These are phyloP conservation scores for Malurus melanocephalus DNA, from an alignment of 2,113 vertebrate genomes.

Conservation along the genomic window DNA sequence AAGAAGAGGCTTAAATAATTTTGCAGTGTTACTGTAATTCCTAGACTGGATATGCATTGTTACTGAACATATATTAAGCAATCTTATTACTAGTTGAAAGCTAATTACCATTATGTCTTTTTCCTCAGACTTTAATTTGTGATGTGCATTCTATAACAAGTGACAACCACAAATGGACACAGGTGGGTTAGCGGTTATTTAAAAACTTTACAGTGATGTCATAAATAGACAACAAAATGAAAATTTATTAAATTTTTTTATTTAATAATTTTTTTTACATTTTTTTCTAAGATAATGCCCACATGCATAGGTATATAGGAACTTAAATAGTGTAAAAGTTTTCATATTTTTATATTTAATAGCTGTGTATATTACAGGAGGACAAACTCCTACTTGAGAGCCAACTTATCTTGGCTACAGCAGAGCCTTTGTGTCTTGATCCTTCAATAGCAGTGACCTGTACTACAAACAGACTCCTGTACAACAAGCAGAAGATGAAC, in stretches of 20 bases:
- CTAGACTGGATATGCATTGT: background rate
- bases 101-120: background rate
- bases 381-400: slow-evolving; percentile 96
- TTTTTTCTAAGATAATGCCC: background rate
- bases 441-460: slow-evolving; percentile 96
- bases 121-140: slow-evolving; percentile 90
- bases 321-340: background rate
- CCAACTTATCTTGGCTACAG: slow-evolving; percentile 93
- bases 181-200: slow-evolving; percentile 75
- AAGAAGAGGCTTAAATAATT: background rate
- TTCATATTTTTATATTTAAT: background rate
- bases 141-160: slow-evolving; percentile 97
- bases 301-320: background rate
- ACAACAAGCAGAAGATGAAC: slow-evolving; percentile 98
- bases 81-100: background rate
- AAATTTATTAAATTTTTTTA: background rate
- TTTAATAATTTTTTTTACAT: background rate
- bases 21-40: background rate
- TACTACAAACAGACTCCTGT: slow-evolving; percentile 91
- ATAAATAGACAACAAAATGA: background rate
- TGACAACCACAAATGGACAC: slow-evolving; percentile 98
- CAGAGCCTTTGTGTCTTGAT: slow-evolving; percentile 95
- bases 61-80: background rate
- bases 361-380: slow-evolving; percentile 75
- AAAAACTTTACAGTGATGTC: background rate